Evolutionary conservation across 2,113 vertebrate species (phyloP), one percentile per base, ranked within the genome.

Genomic region (Agelaius phoeniceus): DNA sequence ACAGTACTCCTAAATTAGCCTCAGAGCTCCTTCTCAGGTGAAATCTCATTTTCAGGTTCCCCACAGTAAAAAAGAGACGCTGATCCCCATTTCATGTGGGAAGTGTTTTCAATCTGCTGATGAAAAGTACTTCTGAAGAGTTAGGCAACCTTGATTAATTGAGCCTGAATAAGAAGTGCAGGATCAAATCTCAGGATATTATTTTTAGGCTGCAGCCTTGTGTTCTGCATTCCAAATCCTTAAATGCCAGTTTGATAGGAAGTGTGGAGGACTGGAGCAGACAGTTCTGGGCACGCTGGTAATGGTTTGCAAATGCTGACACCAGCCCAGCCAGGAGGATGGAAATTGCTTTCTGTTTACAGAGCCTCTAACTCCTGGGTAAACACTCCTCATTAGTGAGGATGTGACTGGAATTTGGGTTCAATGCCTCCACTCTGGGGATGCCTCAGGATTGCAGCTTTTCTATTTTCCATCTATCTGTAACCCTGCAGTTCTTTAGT

Each of bases 91-190:
- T 91, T 51, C 46, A n/a, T 17, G 65, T 88, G 57, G 63, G 87
- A 93, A 90, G 49, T 71, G 75, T 80, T 96, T 86, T 27, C 87
- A 67, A 52, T 58, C 93, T 83, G 67, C 75, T 67, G 90, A 94
- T 94, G 90, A 71, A 93, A 96, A 96, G 72, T 52, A 52, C 84
- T 91, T 83, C 37, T 77, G 93, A 97, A 81, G 92, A 96, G 75
- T 86, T 86, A 48, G 72, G 91, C 92, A 94, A 83, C 88, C 87
- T 91, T 95, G 93, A 96, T 94, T 95, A 96, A 88, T 93, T 94
- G 87, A 94, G 88, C 93, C 83, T 87, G 90, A 94, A 92, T 89
- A 90, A 88, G 90, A 90, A 92, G 63, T 72, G 83, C 66, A 35
- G 93, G 79, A 93, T 96, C 85, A 93, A 74, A 94, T 89, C 88